Evolutionary conservation across 2,888 invertebrate genomes (phyloP).

Genomic region (Crocallis elinguaria): DNA sequence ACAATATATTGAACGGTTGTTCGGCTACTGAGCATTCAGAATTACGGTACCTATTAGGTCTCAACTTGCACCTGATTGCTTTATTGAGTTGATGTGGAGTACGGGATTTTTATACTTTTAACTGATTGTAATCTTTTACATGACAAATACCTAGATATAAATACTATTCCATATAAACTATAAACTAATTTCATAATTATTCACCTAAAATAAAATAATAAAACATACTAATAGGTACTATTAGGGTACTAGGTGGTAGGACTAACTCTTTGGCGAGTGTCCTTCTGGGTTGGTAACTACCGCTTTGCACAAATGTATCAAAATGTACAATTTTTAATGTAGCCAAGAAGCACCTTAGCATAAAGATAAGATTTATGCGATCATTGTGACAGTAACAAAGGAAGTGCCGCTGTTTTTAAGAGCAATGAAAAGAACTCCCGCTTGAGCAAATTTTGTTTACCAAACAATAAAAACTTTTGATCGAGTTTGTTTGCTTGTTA

Average conservation of each 20-base stretch:
- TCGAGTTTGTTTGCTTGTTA: constrained; percentile 19
- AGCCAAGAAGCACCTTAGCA: background rate
- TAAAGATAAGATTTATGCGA: background rate
- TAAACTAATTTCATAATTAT: too few species aligned
- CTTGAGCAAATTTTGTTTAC: constrained; percentile 21
- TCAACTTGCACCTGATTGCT: background rate
- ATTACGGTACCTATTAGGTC: background rate
- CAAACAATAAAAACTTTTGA: constrained; percentile 25
- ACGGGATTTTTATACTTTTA: constrained; percentile 1
- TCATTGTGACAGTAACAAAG: constrained; percentile 18
- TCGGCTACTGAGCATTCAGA: background rate
- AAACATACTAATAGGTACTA: too few species aligned
- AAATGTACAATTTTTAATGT: background rate
- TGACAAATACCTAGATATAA: too few species aligned
- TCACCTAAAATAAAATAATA: too few species aligned
- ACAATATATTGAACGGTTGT: constrained; percentile 17
- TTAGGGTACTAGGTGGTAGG: too few species aligned
- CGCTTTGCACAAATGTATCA: too few species aligned
- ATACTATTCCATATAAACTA: too few species aligned
- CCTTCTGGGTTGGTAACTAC: too few species aligned
- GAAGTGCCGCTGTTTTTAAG: constrained; percentile 2
- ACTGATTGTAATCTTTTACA: background rate
- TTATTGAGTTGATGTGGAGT: constrained; percentile 1
- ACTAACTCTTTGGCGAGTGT: too few species aligned
- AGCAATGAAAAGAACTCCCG: constrained; percentile 23